These are phyloP conservation scores for Eupithecia inturbata DNA, from an alignment of 2,888 invertebrate genomes.

Conservation along the genomic window DNA sequence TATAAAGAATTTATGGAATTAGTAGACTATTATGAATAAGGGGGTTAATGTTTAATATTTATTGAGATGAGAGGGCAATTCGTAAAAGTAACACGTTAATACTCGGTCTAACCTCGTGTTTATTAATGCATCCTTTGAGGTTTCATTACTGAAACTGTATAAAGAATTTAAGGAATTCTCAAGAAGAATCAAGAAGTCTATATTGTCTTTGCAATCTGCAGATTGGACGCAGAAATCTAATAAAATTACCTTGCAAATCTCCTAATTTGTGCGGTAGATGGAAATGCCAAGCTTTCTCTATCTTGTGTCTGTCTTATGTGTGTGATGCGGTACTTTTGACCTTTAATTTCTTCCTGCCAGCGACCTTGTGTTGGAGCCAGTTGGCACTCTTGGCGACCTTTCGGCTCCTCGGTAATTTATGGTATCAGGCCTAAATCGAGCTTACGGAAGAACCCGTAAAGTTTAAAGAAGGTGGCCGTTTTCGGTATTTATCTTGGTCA, in stretches of 20 bases:
- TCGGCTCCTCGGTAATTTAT: constrained; percentile 27
- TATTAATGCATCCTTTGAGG: background rate
- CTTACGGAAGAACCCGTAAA: background rate
- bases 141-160: background rate
- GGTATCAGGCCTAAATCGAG: constrained; percentile 13
- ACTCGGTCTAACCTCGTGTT: background rate
- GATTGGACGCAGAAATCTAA: background rate
- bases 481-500: background rate
- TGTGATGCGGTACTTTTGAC: constrained; percentile 32
- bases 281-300: constrained; percentile 9
- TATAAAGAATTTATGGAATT: background rate
- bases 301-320: constrained; percentile 11
- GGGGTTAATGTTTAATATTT: background rate
- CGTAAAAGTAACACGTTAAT: background rate
- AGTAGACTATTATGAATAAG: too few species aligned
- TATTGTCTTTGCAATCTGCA: background rate
- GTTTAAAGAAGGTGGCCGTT: background rate
- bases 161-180: background rate
- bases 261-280: background rate
- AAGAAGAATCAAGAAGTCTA: background rate
- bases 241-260: constrained; percentile 1
- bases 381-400: constrained; percentile 28
- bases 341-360: constrained; percentile 28
- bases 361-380: constrained; percentile 25
- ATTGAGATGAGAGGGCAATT: background rate